A percentile compares a stretch with the other conserved stretches of the same genome.
Conservation (phyloP, 1,140 invertebrate genomes). For the Lasioglossum baleicum region DNA sequence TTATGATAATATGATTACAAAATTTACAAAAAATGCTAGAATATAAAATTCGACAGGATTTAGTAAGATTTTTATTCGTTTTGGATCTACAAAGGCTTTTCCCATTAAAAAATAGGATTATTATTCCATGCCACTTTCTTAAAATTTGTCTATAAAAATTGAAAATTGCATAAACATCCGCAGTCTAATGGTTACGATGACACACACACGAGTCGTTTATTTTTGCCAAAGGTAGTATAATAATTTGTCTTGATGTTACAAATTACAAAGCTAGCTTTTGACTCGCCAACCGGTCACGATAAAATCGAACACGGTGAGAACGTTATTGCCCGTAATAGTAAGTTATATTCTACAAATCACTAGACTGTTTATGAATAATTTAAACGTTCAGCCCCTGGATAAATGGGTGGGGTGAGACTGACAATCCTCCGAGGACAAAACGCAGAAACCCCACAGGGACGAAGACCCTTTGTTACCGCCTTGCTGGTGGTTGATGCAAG, state of each 20-base stretch:
- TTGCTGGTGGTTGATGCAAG: conserved; percentile 51
- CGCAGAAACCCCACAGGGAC: conserved; percentile 54
- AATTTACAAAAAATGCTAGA: too few species aligned
- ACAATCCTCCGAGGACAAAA: conserved; percentile 62
- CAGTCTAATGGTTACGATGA: too few species aligned
- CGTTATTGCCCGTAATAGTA: conserved; percentile 65
- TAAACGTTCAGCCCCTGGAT: conserved; percentile 65
- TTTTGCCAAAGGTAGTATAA: too few species aligned
- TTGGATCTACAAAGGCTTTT: too few species aligned
- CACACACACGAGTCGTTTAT: too few species aligned
- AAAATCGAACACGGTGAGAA: conserved; percentile 58
- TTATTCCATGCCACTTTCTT: too few species aligned
- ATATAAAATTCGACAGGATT: too few species aligned
- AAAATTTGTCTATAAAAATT: too few species aligned
- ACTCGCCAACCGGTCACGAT: conserved; percentile 21
- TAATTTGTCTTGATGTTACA: not conserved
- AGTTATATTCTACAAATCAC: conserved; percentile 73
- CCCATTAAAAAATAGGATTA: too few species aligned
- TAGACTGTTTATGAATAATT: conserved; percentile 75
- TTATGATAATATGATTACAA: too few species aligned
- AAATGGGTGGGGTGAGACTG: conserved; percentile 53
- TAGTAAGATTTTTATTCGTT: too few species aligned
- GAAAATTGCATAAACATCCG: too few species aligned
- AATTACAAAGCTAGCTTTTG: not conserved
- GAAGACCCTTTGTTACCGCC: conserved; percentile 59